Evolutionary conservation across 2,797 vertebrate genomes (phyloP), one percentile per base, ranked within the genome.

Genomic region (Anguilla marmorata): DNA sequence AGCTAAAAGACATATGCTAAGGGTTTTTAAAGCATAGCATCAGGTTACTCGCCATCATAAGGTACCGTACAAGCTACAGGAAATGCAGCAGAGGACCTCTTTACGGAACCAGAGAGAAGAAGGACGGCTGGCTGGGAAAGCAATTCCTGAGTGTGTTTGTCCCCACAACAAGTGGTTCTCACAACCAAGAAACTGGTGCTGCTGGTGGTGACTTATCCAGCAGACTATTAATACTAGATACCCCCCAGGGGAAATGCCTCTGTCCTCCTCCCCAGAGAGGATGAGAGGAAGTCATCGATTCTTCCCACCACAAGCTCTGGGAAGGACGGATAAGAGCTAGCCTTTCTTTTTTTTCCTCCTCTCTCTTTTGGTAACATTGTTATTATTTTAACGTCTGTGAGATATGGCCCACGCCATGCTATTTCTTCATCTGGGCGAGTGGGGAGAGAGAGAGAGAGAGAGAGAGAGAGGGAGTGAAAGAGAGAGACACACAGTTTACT

Each of bases 221-320:
- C 88, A 88, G 11, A 89, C 93, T 95, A 94, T 95, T 94, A 93
- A 94, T 94, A 95, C 88, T 93, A 93, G 90, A 52, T 84, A 66
- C 89, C 87, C 88, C 52, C 72, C 83, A 87, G 82, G 90, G 89
- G 52, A 76, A 54, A 72, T 90, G 91, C 92, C 90, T 89, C 88
- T 91, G 91, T 94, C 90, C 87, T 89, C 54, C 88, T 93, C 91
- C 91, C 93, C 87, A 86, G 92, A 92, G 94, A 92, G 89, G 86
- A 87, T 89, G 86, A 90, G 89, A 95, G 95, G 93, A 95, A 96
- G 93, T 94, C 91, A 95, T 94, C 3, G 93, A 95, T 95, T 95
- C 94, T 95, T 95, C 94, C 94, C 95, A 95, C 92, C 93, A 93
- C 88, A 90, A 90, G 91, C 90, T 94, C 93, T 95, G 94, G 94